phyloP scores from a whole-genome alignment of 2,888 invertebrate genomes.

The Napeogenes sylphis region DNA sequence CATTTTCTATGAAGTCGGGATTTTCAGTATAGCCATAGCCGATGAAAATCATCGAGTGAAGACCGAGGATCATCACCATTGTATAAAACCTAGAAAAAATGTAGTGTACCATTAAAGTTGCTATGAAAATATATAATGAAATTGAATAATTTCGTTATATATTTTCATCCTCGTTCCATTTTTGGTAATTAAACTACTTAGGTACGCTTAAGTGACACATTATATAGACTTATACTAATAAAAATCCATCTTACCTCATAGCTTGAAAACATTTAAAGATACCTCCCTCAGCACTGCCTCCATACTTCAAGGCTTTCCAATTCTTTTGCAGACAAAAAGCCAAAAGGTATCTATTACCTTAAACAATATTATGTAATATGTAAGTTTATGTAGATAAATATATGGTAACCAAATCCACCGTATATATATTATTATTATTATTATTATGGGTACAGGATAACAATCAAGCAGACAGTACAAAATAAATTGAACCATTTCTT shows the following conservation, averaged over 20 bases:
- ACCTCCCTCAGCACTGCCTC: conserved; percentile 68
- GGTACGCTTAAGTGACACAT: too few relatives aligned
- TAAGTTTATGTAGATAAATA: not conserved
- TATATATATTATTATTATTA: too few relatives aligned
- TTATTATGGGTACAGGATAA: too few relatives aligned
- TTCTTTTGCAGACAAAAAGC: conserved; percentile 70
- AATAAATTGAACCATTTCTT: too few relatives aligned
- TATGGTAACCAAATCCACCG: too few relatives aligned
- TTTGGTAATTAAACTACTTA: too few relatives aligned
- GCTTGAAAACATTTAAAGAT: conserved; percentile 71
- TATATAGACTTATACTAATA: too few relatives aligned
- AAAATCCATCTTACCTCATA: conserved; percentile 46
- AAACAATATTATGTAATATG: conserved; percentile 13
- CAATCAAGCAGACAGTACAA: too few relatives aligned
- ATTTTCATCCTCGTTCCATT: too few relatives aligned
- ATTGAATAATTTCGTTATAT: too few relatives aligned
- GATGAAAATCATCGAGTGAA: conserved; percentile 72
- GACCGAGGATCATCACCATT: conserved; percentile 71
- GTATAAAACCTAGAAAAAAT: conserved; percentile 59
- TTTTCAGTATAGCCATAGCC: conserved; percentile 72
- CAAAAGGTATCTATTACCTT: conserved; percentile 57
- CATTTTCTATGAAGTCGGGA: conserved; percentile 68
- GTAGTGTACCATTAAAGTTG: not conserved
- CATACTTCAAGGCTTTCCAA: conserved; percentile 68
- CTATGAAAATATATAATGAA: too few relatives aligned